Evolutionary conservation across 2,113 vertebrate species (phyloP), one percentile per base, ranked within the genome.

Genomic region (Callionymus lyra): DNA sequence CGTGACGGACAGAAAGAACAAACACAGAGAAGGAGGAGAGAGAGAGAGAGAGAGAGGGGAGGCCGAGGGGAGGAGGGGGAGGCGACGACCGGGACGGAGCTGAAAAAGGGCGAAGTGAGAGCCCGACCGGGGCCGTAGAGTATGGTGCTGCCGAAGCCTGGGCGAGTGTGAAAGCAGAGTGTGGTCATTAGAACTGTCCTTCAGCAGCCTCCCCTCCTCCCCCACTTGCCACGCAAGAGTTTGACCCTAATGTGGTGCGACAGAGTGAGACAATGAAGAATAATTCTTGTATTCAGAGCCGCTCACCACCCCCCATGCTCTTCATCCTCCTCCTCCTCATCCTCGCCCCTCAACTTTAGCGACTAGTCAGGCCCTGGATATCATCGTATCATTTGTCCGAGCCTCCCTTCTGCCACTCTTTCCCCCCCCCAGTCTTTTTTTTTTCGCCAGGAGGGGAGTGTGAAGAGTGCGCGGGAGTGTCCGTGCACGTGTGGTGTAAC

Each of bases 241-340:
- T 85, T 89, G 91, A 91, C 79, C 56, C 44, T 91, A 89, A 92
- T 86, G 81, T 56, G 77, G 74, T 60, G 78, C 67, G 89, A 91
- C 88, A 89, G 82, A 79, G 85, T 82, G 86, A 90, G 86, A 89
- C 63, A 81, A 85, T 84, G 85, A 89, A 88, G 81, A 89, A 91
- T 86, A 87, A 88, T 87, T 87, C 85, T 81, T 85, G 81, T 77
- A 81, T 89, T 90, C 82, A 85, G 74, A 81, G 80, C 72, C 31
- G 72, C 83, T 74, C 6, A 44, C 41, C 75, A 65, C 72, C 50
- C 10, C 39, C 36, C 60, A 49, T 56, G 61, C 59, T 21, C 47
- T 19, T 50, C 44, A 44, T 58, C 67, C 69, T 85, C 84, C 79
- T 83, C 76, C 34, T 76, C 77, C 70, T 80, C 83, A 79, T 51